A percentile compares a stretch with the other conserved stretches of the same genome.
These are phyloP conservation scores for Telmatochromis sp. DNA, from an alignment of 2,113 vertebrate genomes.

Conservation along the genomic window DNA sequence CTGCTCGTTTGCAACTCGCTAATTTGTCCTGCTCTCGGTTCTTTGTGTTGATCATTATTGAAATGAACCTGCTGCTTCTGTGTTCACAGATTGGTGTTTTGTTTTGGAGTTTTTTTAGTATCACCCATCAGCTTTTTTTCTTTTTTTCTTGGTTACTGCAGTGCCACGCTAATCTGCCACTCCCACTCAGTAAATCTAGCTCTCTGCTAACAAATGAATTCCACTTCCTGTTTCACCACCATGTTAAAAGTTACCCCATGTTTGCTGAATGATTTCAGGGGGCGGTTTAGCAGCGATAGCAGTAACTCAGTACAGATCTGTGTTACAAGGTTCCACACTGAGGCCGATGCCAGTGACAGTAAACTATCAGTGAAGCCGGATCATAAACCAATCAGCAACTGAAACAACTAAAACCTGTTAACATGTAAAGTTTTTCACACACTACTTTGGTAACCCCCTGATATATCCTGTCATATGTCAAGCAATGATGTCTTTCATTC, in stretches of 20 bases:
- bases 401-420: background rate
- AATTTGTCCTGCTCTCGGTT: background rate
- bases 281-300: background rate
- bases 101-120: background rate
- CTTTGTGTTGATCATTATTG: background rate
- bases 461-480: background rate
- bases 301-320: background rate
- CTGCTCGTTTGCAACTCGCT: background rate
- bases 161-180: background rate
- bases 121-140: background rate
- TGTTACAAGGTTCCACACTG: background rate
- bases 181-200: background rate
- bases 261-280: background rate
- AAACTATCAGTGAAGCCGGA: background rate
- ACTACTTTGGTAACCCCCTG: background rate
- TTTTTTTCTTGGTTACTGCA: background rate
- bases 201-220: background rate
- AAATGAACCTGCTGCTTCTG: background rate
- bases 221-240: background rate
- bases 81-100: background rate
- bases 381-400: background rate
- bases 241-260: background rate
- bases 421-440: background rate
- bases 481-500: background rate
- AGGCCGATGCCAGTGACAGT: accelerated